phyloP scores from a whole-genome alignment of 2,113 vertebrate species.

The Trogon melanurus region DNA sequence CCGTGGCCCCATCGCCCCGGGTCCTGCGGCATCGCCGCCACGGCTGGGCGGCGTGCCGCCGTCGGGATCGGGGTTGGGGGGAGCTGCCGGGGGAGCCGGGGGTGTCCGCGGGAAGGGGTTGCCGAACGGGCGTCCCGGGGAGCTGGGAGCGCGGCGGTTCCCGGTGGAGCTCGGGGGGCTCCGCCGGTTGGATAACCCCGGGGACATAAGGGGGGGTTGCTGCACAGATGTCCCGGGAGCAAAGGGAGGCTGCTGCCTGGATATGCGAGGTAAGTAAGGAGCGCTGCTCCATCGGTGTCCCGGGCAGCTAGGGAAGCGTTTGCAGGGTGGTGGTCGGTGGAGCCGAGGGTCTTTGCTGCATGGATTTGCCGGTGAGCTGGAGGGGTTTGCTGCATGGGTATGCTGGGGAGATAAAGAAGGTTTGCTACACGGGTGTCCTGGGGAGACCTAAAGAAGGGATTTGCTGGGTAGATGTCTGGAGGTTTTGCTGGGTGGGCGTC shows the following conservation, averaged over 20 bases:
- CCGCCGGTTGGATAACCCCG: background rate
- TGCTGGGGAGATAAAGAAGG: background rate
- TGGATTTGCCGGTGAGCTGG: background rate
- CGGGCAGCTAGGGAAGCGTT: background rate
- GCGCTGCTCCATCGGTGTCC: background rate
- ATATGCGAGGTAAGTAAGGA: background rate
- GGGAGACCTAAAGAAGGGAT: background rate
- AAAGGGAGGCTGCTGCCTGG: background rate
- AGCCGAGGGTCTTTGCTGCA: background rate
- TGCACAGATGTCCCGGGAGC: background rate
- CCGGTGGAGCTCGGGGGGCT: background rate
- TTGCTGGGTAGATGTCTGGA: background rate
- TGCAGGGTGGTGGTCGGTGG: background rate
- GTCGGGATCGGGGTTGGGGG: background rate
- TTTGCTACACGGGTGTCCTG: background rate
- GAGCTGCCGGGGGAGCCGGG: background rate
- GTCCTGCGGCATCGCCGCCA: background rate
- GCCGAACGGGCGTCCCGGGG: background rate
- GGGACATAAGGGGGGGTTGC: accelerated
- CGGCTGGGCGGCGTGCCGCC: background rate
- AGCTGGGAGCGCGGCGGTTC: background rate
- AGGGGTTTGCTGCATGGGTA: background rate
- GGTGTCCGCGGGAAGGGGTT: background rate
- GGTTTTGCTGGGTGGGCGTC: background rate
- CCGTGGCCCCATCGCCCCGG: no score